These are phyloP conservation scores for Okamejei kenojei DNA, from an alignment of 2,797 vertebrate species.

Conservation along the genomic window DNA sequence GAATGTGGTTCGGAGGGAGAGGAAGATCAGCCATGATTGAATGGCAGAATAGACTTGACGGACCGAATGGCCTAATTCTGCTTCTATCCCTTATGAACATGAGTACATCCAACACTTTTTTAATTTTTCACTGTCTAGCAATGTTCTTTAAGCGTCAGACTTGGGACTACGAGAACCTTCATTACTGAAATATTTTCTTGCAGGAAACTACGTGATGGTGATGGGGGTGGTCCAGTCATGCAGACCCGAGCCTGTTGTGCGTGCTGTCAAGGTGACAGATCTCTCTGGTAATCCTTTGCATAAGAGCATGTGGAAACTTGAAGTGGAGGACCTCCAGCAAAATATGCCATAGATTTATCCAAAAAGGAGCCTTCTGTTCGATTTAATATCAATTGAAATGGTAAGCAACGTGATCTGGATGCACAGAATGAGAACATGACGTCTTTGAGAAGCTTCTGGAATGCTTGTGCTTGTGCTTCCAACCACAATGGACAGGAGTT, in stretches of 20 bases:
- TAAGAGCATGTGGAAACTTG: slow-evolving; percentile 70
- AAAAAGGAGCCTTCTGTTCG: neutral
- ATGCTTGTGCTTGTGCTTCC: no score
- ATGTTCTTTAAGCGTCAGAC: neutral
- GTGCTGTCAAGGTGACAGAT: slow-evolving; percentile 78
- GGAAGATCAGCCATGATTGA: no score
- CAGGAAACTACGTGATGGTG: slow-evolving; percentile 85
- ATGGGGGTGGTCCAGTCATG: slow-evolving; percentile 70
- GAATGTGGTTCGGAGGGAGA: no score
- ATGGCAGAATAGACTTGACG: no score
- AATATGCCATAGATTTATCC: slow-evolving; percentile 42
- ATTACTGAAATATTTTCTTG: neutral
- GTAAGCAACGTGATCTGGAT: neutral
- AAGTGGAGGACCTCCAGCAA: slow-evolving; percentile 77
- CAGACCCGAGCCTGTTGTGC: slow-evolving; percentile 70
- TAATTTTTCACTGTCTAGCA: no score
- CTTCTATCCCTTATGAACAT: no score
- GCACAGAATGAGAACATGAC: neutral
- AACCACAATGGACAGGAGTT: neutral
- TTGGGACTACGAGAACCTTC: neutral
- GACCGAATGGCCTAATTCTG: no score
- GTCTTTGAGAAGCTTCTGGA: neutral
- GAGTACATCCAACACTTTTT: neutral
- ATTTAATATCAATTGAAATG: neutral
- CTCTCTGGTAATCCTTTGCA: slow-evolving; percentile 66